Percentiles rank a stretch among this genome's conserved stretches.
Evolutionary conservation across 2,113 vertebrate species (phyloP).

Genomic region (Sphaerodactylus townsendi): DNA sequence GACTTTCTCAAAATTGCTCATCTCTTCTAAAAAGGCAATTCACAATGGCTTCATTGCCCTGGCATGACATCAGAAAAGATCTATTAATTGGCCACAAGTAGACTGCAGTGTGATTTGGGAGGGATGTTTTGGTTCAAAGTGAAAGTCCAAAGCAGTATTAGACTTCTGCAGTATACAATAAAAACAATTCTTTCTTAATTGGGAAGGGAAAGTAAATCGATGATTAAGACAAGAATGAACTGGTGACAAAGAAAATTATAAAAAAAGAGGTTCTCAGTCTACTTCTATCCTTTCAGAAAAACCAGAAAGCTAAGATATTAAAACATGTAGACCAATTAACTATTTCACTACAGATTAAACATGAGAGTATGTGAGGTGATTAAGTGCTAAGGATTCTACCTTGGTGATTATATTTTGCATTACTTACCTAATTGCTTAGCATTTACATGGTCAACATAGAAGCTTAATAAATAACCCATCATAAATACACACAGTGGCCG

Average conservation of each 20-base stretch:
- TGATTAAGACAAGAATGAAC: background rate
- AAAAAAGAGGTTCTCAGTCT: background rate
- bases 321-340: slow-evolving; percentile 44
- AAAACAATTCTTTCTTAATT: background rate
- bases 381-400: slow-evolving; percentile 66
- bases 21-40: background rate
- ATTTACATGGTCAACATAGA: slow-evolving; percentile 74
- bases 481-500: slow-evolving; percentile 59
- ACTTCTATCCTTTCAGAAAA: background rate
- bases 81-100: background rate
- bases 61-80: background rate
- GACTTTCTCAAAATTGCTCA: background rate
- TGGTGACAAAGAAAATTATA: slow-evolving; percentile 9
- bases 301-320: background rate
- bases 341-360: slow-evolving; percentile 57
- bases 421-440: slow-evolving; percentile 66
- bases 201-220: background rate
- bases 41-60: background rate
- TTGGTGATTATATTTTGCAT: slow-evolving; percentile 67
- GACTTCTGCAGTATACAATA: background rate
- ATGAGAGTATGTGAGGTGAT: slow-evolving; percentile 62
- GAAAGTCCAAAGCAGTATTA: background rate
- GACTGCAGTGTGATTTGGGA: background rate
- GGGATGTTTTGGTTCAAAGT: background rate
- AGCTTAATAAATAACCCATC: slow-evolving; percentile 70